Evolutionary conservation across 2,113 vertebrate genomes (phyloP).

Genomic region (Psittacula cyanocephala): DNA sequence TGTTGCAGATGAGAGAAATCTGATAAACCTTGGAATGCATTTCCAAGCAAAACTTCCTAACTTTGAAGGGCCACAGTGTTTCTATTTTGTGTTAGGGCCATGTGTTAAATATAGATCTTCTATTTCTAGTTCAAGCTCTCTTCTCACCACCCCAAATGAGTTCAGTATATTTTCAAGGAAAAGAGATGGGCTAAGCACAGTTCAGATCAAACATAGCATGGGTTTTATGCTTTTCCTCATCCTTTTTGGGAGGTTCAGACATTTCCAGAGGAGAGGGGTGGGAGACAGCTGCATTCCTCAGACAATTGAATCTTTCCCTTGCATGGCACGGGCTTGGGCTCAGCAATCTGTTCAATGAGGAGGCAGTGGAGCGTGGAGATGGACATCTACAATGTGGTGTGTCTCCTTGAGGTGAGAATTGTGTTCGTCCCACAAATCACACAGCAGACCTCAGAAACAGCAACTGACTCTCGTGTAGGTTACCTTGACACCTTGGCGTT

Average conservation of each 20-base stretch:
- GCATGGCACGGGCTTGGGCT: neutral
- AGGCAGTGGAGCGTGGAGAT: neutral
- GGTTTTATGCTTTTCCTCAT: neutral
- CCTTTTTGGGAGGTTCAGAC: neutral
- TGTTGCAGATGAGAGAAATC: neutral
- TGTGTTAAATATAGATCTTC: slow-evolving; percentile 22
- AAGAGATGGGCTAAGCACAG: neutral
- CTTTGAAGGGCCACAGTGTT: neutral
- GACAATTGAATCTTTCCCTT: neutral
- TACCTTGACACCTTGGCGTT: neutral
- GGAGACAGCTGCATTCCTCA: neutral
- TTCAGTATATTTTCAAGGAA: neutral
- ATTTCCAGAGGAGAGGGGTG: neutral
- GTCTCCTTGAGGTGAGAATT: neutral
- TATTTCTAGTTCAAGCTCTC: neutral
- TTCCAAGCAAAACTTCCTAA: slow-evolving; percentile 1
- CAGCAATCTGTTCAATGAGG: neutral
- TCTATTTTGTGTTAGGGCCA: neutral
- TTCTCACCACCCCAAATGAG: neutral
- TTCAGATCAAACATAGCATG: neutral
- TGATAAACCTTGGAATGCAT: slow-evolving; percentile 21
- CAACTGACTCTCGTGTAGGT: fast-evolving
- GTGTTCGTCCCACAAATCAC: neutral
- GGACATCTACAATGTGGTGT: neutral
- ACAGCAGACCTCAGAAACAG: neutral